Conservation (phyloP, 2,797 vertebrate species). For the Dendrocincla fuliginosa region DNA sequence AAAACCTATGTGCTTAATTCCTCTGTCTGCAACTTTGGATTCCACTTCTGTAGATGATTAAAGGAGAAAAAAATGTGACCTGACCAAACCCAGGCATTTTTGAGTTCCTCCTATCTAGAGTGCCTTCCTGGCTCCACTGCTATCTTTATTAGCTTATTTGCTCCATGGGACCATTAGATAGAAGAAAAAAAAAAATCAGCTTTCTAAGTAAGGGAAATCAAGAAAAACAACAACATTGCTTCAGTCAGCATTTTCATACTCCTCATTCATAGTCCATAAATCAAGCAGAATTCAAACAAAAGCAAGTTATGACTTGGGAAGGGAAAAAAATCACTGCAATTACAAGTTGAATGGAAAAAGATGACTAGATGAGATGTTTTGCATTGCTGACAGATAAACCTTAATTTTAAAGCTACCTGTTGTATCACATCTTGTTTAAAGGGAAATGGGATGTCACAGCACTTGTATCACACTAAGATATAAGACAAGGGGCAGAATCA, state of each 20-base stretch:
- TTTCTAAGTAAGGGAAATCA: conserved; percentile 21
- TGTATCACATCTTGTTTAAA: not conserved
- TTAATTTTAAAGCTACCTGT: not conserved
- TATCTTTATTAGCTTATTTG: conserved; percentile 49
- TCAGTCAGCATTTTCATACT: conserved; percentile 31
- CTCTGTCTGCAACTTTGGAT: not conserved
- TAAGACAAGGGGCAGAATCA: not conserved
- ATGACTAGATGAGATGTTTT: not conserved
- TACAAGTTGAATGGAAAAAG: not conserved
- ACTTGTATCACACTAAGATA: not conserved
- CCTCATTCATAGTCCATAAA: not conserved
- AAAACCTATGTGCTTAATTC: not conserved
- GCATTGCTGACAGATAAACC: not conserved
- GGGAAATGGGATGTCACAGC: not conserved
- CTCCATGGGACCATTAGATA: not conserved
- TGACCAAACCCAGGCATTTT: conserved; percentile 40
- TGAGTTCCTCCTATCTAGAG: not conserved
- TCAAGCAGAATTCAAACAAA: conserved; percentile 23
- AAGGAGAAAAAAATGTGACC: conserved; percentile 31
- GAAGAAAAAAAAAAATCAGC: not conserved
- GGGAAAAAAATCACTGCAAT: not conserved
- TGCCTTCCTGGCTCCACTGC: conserved; percentile 14
- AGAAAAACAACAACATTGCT: conserved; percentile 19
- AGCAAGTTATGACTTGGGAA: not conserved
- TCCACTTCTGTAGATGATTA: conserved; percentile 39